phyloP scores from a whole-genome alignment of 1,140 invertebrate genomes.

The Leptonema lineaticorne region DNA sequence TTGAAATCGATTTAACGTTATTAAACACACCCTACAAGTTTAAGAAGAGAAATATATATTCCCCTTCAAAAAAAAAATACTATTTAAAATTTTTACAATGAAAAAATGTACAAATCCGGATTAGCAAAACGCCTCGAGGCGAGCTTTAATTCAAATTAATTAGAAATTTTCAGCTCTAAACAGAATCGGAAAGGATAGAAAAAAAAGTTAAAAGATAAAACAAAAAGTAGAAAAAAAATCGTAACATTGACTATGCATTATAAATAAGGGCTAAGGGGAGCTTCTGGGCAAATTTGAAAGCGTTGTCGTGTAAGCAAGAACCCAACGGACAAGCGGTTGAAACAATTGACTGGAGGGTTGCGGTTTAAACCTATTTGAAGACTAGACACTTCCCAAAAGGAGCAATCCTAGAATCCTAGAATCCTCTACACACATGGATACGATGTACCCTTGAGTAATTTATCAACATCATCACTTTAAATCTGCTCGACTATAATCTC shows the following conservation, averaged over 20 bases:
- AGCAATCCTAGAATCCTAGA: neutral
- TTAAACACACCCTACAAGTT: too few relatives aligned
- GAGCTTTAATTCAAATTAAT: neutral
- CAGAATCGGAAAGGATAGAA: neutral
- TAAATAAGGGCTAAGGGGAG: neutral
- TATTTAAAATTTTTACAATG: neutral
- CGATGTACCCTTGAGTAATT: conserved; percentile 4
- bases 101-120: neutral
- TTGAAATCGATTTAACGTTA: too few relatives aligned
- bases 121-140: neutral
- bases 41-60: too few relatives aligned
- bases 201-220: too few relatives aligned
- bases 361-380: conserved; percentile 22
- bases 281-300: conserved; percentile 16
- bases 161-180: neutral
- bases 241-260: too few relatives aligned
- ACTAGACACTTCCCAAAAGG: conserved; percentile 2
- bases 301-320: conserved; percentile 18
- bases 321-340: conserved; percentile 4
- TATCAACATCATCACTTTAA: conserved; percentile 24
- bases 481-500: neutral
- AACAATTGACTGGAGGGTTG: conserved; percentile 19
- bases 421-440: neutral
- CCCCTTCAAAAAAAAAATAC: too few relatives aligned
- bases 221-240: too few relatives aligned